Percentiles rank a stretch among this genome's conserved stretches.
Evolutionary conservation across 2,797 vertebrate species (phyloP).

Genomic region (Argentina silus): DNA sequence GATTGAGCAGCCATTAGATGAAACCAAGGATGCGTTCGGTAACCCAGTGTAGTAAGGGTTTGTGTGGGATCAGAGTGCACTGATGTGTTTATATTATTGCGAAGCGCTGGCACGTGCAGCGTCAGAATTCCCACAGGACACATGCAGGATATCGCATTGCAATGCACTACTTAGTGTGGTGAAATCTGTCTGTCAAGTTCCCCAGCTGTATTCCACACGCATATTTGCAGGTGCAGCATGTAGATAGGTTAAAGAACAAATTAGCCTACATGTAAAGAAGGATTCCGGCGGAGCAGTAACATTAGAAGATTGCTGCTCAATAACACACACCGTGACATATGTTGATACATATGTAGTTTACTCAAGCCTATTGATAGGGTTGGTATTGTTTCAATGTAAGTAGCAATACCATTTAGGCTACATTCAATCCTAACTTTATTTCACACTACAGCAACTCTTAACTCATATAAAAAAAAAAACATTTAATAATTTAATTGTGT

Average conservation of each 20-base stretch:
- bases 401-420: not conserved
- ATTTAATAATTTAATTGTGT: not conserved
- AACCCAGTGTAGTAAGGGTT: not conserved
- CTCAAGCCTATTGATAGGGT: too few species aligned
- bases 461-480: not conserved
- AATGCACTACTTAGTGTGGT: not conserved
- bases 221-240: not conserved
- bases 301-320: too few species aligned
- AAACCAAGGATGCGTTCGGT: not conserved
- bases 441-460: not conserved
- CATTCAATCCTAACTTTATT: not conserved
- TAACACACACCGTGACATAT: too few species aligned
- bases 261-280: too few species aligned
- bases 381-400: too few species aligned
- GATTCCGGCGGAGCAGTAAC: too few species aligned
- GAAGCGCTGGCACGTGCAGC: conserved; percentile 56
- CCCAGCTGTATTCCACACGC: not conserved
- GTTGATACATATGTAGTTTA: too few species aligned
- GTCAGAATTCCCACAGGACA: not conserved
- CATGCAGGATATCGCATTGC: conserved; percentile 21
- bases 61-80: conserved; percentile 25
- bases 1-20: not conserved
- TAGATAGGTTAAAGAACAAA: too few species aligned
- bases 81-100: conserved; percentile 49
- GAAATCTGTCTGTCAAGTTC: not conserved